Base-by-base conservation (phyloP, 2,797 vertebrate species). In the Propithecus deckenii region DNA sequence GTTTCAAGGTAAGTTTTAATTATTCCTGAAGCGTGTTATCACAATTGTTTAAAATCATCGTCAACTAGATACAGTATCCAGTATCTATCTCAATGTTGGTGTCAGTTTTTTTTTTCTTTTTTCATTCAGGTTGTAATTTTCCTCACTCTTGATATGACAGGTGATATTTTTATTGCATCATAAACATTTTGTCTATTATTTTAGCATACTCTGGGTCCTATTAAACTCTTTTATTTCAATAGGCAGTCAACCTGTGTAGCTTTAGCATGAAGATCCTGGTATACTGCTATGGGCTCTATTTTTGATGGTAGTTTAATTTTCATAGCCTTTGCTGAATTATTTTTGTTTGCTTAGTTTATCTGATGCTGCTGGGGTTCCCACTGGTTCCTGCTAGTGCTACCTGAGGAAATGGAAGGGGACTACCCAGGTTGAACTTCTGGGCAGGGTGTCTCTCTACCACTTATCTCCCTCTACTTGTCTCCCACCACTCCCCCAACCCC, bases 71-170 rank as follows among this genome's bases (percentile, higher is more conserved):
- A 12, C 12, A 83, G 12, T 32, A 79, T 79, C 55, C 38, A 28
- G 71, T 46, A 72, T 50, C 55, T 48, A 46, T 76, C 57, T 76
- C 80, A 41, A 14, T 52, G 8, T 67, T 94, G 30, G 22, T 87
- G 14, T 78, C 32, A 63, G 1, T 57, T 75, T 38, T 85, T 43
- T 85, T 28, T 81, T 46, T 86, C 22, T 81, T 93, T 78, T 94
- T 35, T 91, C 38, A 59, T 93, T 90, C 32, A 76, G 8, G 30
- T 79, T 88, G 41, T 88, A n/a, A 91, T 75, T 48, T 96, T 89
- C 22, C 17, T 67, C 17, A 3, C 18, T 88, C 32, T 92, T 80
- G 12, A 4, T 57, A 71, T 91, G 23, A 59, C 2, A 11, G 9
- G 69, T 76, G 20, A 65, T 76, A 18, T 78, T 69, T 89, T 72